Evolutionary conservation across 2,888 invertebrate species (phyloP).

Genomic region (Cephus rjabovi): DNA sequence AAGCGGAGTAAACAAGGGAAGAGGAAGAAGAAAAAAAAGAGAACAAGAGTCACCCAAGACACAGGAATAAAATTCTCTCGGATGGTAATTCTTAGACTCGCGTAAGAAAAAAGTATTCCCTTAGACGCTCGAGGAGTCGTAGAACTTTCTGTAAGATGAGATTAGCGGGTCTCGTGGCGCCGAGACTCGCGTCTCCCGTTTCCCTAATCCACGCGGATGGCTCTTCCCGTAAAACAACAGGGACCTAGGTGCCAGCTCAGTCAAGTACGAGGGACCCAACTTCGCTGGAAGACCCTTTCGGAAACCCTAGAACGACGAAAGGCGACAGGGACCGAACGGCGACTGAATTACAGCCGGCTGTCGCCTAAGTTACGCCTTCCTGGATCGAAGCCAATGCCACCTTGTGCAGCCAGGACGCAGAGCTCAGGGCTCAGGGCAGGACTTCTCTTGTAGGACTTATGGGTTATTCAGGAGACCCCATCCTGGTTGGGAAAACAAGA

Average conservation of each 20-base stretch:
- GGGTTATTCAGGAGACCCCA: slow-evolving; percentile 57
- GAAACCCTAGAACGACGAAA: not conserved
- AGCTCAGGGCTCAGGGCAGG: slow-evolving; percentile 20
- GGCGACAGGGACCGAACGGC: not conserved
- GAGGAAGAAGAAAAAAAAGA: not conserved
- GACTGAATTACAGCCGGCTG: slow-evolving; percentile 27
- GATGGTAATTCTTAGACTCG: not conserved
- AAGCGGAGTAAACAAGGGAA: not conserved
- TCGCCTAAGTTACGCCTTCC: slow-evolving; percentile 52
- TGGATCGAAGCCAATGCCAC: slow-evolving; percentile 40
- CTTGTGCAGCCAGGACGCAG: not conserved
- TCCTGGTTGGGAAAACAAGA: slow-evolving; percentile 29
- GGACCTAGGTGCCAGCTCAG: slow-evolving; percentile 10
- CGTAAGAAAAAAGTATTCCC: not conserved
- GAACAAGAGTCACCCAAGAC: not conserved
- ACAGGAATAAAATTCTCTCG: not conserved
- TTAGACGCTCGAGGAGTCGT: not conserved
- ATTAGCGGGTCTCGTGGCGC: not conserved
- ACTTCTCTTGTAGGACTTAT: slow-evolving; percentile 50
- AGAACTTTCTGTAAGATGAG: not conserved
- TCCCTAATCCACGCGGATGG: slow-evolving; percentile 15
- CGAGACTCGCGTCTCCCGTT: slow-evolving; percentile 11
- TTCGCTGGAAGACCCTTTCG: not conserved
- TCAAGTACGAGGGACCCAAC: not conserved
- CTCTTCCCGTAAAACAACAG: slow-evolving; percentile 17